Evolutionary conservation across 2,888 invertebrate genomes (phyloP).

Genomic region (Caenorhabditis imperialis): DNA sequence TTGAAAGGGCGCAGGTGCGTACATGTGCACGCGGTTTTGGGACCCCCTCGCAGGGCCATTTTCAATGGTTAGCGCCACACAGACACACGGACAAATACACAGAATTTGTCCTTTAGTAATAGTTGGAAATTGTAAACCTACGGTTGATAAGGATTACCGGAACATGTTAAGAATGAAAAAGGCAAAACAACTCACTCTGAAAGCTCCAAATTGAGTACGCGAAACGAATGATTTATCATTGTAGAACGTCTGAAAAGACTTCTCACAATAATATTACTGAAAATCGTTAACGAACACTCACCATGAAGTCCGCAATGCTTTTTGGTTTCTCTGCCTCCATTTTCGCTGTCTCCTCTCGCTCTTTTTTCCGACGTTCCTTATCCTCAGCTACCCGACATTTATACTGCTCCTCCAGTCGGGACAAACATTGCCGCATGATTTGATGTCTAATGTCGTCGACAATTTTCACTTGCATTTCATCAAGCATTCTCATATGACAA

Average conservation of each 20-base stretch:
- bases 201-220: no score
- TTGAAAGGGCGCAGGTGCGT: no score
- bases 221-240: slow-evolving; percentile 22
- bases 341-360: slow-evolving; percentile 41
- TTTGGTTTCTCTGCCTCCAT: slow-evolving; percentile 20
- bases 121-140: no score
- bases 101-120: no score
- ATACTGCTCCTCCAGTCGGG: slow-evolving; percentile 18
- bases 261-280: background rate
- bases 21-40: no score
- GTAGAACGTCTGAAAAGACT: slow-evolving; percentile 30
- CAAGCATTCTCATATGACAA: slow-evolving; percentile 4
- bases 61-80: no score
- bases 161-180: no score
- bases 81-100: no score
- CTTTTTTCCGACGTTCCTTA: slow-evolving; percentile 36
- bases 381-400: slow-evolving; percentile 8
- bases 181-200: no score
- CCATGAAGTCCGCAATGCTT: slow-evolving; percentile 29
- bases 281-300: slow-evolving; percentile 2
- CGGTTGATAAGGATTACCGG: no score
- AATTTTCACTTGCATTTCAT: slow-evolving; percentile 22
- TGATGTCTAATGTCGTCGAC: slow-evolving; percentile 32
- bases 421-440: slow-evolving; percentile 19
- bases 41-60: no score